Evolutionary conservation across 2,888 invertebrate species (phyloP).

Genomic region (Andrena hattorfiana): DNA sequence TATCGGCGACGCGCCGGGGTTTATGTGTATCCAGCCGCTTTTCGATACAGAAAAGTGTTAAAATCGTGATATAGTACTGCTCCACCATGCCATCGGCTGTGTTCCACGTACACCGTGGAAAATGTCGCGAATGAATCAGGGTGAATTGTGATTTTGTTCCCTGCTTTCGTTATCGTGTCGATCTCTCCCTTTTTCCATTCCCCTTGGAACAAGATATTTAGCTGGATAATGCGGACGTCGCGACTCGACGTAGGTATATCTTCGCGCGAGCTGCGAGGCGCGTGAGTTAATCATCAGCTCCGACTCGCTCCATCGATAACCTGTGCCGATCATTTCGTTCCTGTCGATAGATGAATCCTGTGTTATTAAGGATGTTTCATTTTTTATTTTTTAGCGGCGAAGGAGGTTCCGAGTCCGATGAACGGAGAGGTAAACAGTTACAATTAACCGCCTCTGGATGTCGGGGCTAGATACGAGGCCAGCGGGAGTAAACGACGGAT

Average conservation of each 20-base stretch:
- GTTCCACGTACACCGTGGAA: conserved; percentile 26
- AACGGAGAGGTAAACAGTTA: conserved; percentile 42
- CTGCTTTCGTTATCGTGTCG: conserved; percentile 31
- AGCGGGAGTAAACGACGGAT: not conserved
- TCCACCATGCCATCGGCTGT: conserved; percentile 36
- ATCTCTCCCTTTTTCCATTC: conserved; percentile 7
- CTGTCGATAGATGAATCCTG: not conserved
- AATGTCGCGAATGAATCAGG: conserved; percentile 45
- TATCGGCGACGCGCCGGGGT: conserved; percentile 42
- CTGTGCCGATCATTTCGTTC: not conserved
- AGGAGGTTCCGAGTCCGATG: not conserved
- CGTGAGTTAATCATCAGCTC: not conserved
- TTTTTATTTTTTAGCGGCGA: not conserved
- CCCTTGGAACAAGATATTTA: conserved; percentile 25
- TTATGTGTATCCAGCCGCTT: conserved; percentile 45
- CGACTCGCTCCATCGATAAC: not conserved
- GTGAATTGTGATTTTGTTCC: conserved; percentile 39
- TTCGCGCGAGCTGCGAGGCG: not conserved
- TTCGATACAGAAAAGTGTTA: conserved; percentile 49
- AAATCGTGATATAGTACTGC: conserved; percentile 55
- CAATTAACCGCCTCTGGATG: conserved; percentile 24
- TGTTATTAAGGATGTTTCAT: not conserved
- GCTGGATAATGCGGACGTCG: conserved; percentile 29
- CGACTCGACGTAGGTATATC: conserved; percentile 15
- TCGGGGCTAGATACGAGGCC: not conserved